Conservation (phyloP, 2,888 invertebrate species). For the Cosmopolites sordidus region DNA sequence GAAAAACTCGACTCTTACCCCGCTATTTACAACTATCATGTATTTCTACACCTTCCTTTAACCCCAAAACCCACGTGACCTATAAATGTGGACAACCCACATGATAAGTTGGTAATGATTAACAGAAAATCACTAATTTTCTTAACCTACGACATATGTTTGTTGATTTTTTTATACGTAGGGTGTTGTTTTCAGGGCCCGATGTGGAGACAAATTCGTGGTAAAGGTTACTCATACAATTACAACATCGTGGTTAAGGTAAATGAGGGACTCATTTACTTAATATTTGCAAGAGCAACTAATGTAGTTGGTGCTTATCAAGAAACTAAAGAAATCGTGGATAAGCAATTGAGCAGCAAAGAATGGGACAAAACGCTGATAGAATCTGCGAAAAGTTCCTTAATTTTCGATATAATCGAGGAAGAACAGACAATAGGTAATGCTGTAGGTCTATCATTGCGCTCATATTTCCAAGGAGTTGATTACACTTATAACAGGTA, state of each 20-base stretch:
- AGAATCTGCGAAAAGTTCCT: slow-evolving; percentile 78
- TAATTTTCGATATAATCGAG: slow-evolving; percentile 82
- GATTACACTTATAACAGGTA: slow-evolving; percentile 65
- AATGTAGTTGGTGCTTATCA: slow-evolving; percentile 76
- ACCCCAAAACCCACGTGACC: too few species aligned
- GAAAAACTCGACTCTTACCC: too few species aligned
- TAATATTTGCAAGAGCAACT: slow-evolving; percentile 71
- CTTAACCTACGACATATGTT: too few species aligned
- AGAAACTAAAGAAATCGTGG: slow-evolving; percentile 70
- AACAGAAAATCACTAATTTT: too few species aligned
- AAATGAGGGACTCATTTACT: slow-evolving; percentile 66
- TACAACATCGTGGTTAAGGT: slow-evolving; percentile 63
- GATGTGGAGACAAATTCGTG: slow-evolving; percentile 83
- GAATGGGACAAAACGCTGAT: slow-evolving; percentile 71
- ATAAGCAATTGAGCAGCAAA: slow-evolving; percentile 58
- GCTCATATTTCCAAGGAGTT: slow-evolving; percentile 65
- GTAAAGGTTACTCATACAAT: slow-evolving; percentile 79
- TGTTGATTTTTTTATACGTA: too few species aligned
- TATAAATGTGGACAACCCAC: too few species aligned
- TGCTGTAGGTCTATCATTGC: slow-evolving; percentile 67
- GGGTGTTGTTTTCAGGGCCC: slow-evolving; percentile 61
- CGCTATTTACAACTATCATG: too few species aligned
- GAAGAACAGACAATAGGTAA: slow-evolving; percentile 74
- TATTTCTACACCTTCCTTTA: too few species aligned
- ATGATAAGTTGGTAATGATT: too few species aligned